These are phyloP conservation scores for Prionailurus viverrinus DNA, from an alignment of 2,113 vertebrate genomes.

Conservation along the genomic window DNA sequence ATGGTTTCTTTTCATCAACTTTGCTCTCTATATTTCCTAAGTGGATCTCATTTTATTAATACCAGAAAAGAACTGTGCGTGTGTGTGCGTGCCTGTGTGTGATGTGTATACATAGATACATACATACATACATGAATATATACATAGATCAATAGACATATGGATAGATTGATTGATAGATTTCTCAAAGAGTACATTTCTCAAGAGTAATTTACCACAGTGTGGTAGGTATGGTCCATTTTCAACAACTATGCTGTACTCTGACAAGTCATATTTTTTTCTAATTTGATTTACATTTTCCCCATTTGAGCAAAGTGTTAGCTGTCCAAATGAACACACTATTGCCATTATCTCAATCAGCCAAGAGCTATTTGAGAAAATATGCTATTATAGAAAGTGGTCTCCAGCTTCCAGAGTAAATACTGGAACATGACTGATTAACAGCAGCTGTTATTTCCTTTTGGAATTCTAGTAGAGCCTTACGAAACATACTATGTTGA, in stretches of 20 bases:
- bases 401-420: background rate
- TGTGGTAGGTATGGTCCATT: background rate
- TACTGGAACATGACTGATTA: background rate
- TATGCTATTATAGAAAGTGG: background rate
- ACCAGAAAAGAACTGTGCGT: background rate
- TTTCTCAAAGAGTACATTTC: background rate
- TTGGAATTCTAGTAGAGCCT: too few relatives aligned
- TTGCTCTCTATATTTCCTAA: background rate
- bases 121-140: background rate
- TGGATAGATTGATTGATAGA: too few relatives aligned
- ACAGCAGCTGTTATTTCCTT: background rate
- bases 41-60: background rate
- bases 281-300: background rate
- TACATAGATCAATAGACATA: background rate
- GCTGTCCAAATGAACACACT: slow-evolving; percentile 34
- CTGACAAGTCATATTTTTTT: background rate
- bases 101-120: background rate
- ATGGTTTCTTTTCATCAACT: background rate
- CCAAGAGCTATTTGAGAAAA: background rate
- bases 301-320: background rate
- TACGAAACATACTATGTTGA: background rate
- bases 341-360: background rate
- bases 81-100: background rate
- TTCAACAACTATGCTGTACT: background rate
- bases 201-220: background rate